These are phyloP conservation scores for Eupithecia dodoneata DNA, from an alignment of 2,888 invertebrate genomes.

Conservation along the genomic window DNA sequence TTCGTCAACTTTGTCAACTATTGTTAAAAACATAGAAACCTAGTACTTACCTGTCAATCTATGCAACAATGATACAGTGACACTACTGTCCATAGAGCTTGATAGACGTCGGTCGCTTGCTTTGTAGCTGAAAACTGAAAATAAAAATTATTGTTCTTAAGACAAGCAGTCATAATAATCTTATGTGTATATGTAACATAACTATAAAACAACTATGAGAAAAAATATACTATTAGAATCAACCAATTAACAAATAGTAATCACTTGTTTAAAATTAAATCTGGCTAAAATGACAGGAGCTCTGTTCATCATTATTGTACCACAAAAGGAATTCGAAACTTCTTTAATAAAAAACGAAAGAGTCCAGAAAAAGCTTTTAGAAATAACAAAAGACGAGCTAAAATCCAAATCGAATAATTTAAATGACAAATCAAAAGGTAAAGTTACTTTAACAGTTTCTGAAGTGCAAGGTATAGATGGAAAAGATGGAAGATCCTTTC, in stretches of 20 bases:
- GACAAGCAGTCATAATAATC: no score
- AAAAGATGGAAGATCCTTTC: constrained; percentile 41
- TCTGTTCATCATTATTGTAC: constrained; percentile 84
- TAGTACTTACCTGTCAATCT: neutral
- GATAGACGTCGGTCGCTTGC: constrained; percentile 34
- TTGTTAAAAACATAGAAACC: constrained; percentile 40
- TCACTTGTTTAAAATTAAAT: no score
- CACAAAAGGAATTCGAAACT: constrained; percentile 79
- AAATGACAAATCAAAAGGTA: constrained; percentile 56
- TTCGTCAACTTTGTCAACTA: constrained; percentile 46
- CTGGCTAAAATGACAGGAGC: constrained; percentile 77
- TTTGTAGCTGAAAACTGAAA: neutral
- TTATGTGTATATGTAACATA: no score
- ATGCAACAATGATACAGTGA: constrained; percentile 38
- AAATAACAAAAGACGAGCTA: constrained; percentile 46
- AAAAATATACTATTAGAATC: no score
- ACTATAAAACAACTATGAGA: no score
- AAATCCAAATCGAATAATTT: constrained; percentile 52
- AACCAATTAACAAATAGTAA: no score
- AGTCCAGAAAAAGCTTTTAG: constrained; percentile 39
- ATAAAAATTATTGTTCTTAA: no score
- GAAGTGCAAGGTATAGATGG: constrained; percentile 37
- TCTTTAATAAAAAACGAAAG: constrained; percentile 53
- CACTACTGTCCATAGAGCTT: constrained; percentile 38
- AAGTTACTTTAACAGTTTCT: constrained; percentile 48